phyloP scores from a whole-genome alignment of 1,140 invertebrate genomes.

The Phocides pigmalion region DNA sequence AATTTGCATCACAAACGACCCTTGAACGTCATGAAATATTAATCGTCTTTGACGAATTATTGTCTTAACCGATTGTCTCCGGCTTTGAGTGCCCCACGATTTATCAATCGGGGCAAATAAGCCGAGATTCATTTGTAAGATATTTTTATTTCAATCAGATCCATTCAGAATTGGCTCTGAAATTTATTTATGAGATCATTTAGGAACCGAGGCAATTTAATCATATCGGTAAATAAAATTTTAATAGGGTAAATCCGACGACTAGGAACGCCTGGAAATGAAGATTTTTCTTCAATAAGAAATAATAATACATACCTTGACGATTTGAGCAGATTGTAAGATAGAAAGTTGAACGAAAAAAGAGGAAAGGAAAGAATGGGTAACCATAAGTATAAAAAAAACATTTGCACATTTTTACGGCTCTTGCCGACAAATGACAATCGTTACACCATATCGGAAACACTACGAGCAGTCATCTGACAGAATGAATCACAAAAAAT shows the following conservation, averaged over 20 bases:
- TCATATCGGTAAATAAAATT: background rate
- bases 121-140: slow-evolving; percentile 17
- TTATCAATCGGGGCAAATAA: slow-evolving; percentile 15
- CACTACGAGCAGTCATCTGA: too few relatives aligned
- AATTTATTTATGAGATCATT: slow-evolving; percentile 19
- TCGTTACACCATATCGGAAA: too few relatives aligned
- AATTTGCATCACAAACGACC: slow-evolving; percentile 32
- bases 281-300: too few relatives aligned
- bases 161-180: background rate
- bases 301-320: too few relatives aligned
- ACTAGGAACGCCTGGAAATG: background rate
- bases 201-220: background rate
- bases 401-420: too few relatives aligned
- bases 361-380: too few relatives aligned
- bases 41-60: slow-evolving; percentile 33
- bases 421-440: too few relatives aligned
- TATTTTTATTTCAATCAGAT: slow-evolving; percentile 26
- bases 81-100: slow-evolving; percentile 20
- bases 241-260: background rate
- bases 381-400: too few relatives aligned
- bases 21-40: slow-evolving; percentile 35
- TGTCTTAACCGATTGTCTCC: slow-evolving; percentile 29
- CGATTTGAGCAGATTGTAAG: too few relatives aligned
- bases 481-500: too few relatives aligned
- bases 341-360: too few relatives aligned